A percentile compares a stretch with the other conserved stretches of the same genome.
Evolutionary conservation across 2,113 vertebrate genomes (phyloP).

Genomic region (Macquaria ambigua): DNA sequence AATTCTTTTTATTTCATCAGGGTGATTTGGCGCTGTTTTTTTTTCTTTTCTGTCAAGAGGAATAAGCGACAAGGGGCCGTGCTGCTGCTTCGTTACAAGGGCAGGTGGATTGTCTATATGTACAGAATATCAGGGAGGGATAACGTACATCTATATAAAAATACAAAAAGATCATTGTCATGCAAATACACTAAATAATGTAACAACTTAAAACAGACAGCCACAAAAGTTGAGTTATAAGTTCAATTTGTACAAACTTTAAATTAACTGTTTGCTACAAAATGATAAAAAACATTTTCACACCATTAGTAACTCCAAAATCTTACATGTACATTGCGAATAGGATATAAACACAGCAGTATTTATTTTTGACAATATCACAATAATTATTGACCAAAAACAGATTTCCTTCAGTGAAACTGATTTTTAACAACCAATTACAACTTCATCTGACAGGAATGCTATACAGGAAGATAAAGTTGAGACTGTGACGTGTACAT

Average conservation of each 20-base stretch:
- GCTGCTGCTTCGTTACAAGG: constrained; percentile 30
- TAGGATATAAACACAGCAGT: constrained; percentile 63
- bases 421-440: not conserved
- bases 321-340: constrained; percentile 12
- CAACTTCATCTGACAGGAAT: not conserved
- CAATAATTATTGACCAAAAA: not conserved
- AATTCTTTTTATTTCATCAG: constrained; percentile 89
- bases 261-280: constrained; percentile 24
- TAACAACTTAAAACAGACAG: constrained; percentile 1
- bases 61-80: not conserved
- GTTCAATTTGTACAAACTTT: constrained; percentile 9
- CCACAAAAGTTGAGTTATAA: constrained; percentile 15
- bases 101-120: not conserved
- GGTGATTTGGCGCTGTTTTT: constrained; percentile 56
- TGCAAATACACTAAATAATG: constrained; percentile 53
- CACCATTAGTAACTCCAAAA: constrained; percentile 48
- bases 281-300: constrained; percentile 27
- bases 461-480: not conserved
- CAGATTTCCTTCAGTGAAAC: not conserved
- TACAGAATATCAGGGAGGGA: constrained; percentile 24
- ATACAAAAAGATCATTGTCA: constrained; percentile 31
- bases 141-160: constrained; percentile 30
- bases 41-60: not conserved
- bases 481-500: not conserved
- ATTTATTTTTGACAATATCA: constrained; percentile 26